These are phyloP conservation scores for Moxostoma hubbsi DNA, from an alignment of 2,797 vertebrate genomes.

Conservation along the genomic window DNA sequence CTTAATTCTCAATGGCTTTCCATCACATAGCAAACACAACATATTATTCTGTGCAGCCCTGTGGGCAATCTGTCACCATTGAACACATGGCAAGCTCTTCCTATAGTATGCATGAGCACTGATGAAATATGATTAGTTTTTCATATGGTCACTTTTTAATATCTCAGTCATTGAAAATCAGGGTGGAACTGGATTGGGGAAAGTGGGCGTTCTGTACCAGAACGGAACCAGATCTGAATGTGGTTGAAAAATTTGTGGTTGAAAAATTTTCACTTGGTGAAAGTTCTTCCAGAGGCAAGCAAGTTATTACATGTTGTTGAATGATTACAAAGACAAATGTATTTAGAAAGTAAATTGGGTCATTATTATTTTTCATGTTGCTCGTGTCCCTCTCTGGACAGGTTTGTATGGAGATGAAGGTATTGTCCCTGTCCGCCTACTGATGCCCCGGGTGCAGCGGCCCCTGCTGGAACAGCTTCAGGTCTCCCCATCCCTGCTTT, in stretches of 20 bases:
- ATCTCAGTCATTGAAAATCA: not conserved
- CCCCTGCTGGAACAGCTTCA: slow-evolving; percentile 76
- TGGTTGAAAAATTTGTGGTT: not conserved
- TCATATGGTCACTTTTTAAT: not conserved
- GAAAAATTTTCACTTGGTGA: not conserved
- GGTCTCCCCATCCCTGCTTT: slow-evolving; percentile 78
- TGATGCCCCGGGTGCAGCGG: slow-evolving; percentile 70
- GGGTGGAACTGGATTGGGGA: no score
- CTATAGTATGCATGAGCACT: not conserved
- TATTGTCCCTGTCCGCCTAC: slow-evolving; percentile 74
- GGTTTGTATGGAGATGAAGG: slow-evolving; percentile 80
- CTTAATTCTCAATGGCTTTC: not conserved
- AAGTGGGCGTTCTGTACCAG: no score
- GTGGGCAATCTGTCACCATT: not conserved
- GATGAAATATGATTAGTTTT: not conserved
- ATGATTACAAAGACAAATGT: not conserved
- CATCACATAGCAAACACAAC: not conserved
- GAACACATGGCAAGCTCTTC: not conserved
- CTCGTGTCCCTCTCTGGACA: slow-evolving; percentile 50
- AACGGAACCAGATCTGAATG: no score
- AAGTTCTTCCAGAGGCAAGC: not conserved
- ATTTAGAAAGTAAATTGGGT: no score
- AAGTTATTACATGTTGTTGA: not conserved
- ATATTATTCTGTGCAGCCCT: not conserved
- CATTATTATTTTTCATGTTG: not conserved